Conservation (phyloP, 2,888 invertebrate species). For the Xylocampa areola region DNA sequence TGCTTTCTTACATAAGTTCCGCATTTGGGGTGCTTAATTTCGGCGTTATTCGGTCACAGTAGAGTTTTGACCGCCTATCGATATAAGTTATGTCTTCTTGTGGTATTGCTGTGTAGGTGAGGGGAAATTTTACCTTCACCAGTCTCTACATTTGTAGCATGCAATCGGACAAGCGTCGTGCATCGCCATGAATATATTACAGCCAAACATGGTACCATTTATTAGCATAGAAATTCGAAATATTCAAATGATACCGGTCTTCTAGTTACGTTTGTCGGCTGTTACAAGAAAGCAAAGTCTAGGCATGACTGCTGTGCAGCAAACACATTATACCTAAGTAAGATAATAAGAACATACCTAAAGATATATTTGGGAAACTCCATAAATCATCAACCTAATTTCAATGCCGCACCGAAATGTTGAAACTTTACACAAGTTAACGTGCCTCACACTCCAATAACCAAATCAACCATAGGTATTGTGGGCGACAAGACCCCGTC, state of each 20-base stretch:
- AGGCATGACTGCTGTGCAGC: neutral
- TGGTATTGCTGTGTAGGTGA: slow-evolving; percentile 47
- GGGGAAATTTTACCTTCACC: slow-evolving; percentile 67
- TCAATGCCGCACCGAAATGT: neutral
- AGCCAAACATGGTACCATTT: slow-evolving; percentile 63
- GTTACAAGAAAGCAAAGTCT: slow-evolving; percentile 22
- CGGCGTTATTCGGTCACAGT: slow-evolving; percentile 42
- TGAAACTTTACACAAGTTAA: neutral
- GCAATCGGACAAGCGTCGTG: slow-evolving; percentile 63
- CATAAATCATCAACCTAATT: neutral
- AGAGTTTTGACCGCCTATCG: slow-evolving; percentile 38
- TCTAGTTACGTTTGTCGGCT: slow-evolving; percentile 14
- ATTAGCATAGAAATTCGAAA: slow-evolving; percentile 75
- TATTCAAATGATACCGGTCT: slow-evolving; percentile 55
- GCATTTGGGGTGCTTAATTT: slow-evolving; percentile 26
- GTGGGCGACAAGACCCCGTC: neutral
- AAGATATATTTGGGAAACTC: neutral
- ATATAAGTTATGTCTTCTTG: slow-evolving; percentile 48
- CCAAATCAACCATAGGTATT: neutral
- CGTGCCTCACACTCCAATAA: neutral
- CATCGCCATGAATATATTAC: slow-evolving; percentile 73
- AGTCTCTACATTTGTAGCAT: slow-evolving; percentile 51
- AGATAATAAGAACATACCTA: neutral
- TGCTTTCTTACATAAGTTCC: slow-evolving; percentile 47
- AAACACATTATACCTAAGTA: neutral